Percentiles rank a stretch among this genome's conserved stretches.
Evolutionary conservation across 2,888 invertebrate genomes (phyloP).

Genomic region (Heliconius aoede): DNA sequence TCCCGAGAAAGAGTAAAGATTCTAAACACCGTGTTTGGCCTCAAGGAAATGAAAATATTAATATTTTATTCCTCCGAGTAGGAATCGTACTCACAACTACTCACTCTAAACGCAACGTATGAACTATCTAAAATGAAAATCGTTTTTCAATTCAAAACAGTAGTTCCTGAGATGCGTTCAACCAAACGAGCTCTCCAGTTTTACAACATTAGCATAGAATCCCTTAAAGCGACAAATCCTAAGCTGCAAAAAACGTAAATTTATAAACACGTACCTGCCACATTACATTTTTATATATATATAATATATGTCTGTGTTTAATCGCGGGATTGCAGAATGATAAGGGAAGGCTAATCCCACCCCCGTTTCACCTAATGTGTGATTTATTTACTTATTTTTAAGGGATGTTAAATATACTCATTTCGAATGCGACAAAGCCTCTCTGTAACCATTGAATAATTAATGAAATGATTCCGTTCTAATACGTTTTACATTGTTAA

Average conservation of each 20-base stretch:
- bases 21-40: too few relatives aligned
- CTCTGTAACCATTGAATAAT: constrained; percentile 23
- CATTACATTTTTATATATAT: background rate
- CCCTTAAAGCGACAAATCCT: background rate
- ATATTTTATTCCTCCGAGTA: too few relatives aligned
- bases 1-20: too few relatives aligned
- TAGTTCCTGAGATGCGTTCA: background rate
- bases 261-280: constrained; percentile 12
- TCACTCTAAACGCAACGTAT: too few relatives aligned
- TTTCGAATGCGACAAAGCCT: background rate
- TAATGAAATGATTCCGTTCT: constrained; percentile 27
- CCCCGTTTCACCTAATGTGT: constrained; percentile 30
- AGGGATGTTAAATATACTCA: background rate
- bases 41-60: too few relatives aligned
- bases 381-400: constrained; percentile 40
- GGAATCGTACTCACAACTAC: too few relatives aligned
- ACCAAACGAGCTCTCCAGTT: too few relatives aligned
- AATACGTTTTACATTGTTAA: constrained; percentile 12
- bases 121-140: too few relatives aligned
- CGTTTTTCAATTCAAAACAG: too few relatives aligned
- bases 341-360: constrained; percentile 39
- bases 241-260: constrained; percentile 11
- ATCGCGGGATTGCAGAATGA: constrained; percentile 37
- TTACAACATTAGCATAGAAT: too few relatives aligned
- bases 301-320: constrained; percentile 34